A percentile compares a stretch with the other conserved stretches of the same genome.
Conservation (phyloP, 92 coral and sea anemone genomes). For the Porites cylindrica region DNA sequence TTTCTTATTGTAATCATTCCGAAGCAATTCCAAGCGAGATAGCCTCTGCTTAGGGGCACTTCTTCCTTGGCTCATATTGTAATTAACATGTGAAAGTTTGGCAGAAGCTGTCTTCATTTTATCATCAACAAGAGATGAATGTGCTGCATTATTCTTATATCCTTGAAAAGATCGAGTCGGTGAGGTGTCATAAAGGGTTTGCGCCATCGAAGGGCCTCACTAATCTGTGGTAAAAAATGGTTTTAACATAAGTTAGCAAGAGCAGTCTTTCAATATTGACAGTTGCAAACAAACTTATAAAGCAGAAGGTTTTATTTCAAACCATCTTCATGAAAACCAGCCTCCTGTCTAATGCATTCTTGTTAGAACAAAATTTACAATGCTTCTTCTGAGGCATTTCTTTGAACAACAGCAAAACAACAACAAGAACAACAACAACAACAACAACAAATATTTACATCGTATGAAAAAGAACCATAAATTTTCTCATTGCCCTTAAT, state of each 20-base stretch:
- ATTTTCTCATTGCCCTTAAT: neutral
- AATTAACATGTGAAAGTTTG: conserved; percentile 24
- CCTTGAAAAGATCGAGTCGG: conserved; percentile 18
- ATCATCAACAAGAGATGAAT: conserved; percentile 20
- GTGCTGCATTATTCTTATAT: conserved; percentile 26
- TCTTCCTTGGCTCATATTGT: conserved; percentile 68
- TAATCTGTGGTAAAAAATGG: neutral
- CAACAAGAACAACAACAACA: too few relatives aligned
- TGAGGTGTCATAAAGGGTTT: conserved; percentile 48
- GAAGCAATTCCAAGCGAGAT: conserved; percentile 87
- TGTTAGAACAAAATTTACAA: too few relatives aligned
- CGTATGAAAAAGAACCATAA: neutral
- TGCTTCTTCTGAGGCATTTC: too few relatives aligned
- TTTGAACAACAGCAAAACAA: too few relatives aligned
- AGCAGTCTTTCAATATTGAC: too few relatives aligned
- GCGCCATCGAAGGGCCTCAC: conserved; percentile 40
- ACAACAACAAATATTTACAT: neutral
- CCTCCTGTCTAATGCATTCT: too few relatives aligned
- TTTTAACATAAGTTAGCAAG: too few relatives aligned
- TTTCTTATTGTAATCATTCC: conserved; percentile 81
- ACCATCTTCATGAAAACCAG: too few relatives aligned
- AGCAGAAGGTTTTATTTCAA: too few relatives aligned
- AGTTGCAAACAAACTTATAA: too few relatives aligned
- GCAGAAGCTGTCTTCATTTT: conserved; percentile 31
- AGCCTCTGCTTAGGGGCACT: conserved; percentile 57